phyloP scores from a whole-genome alignment of 2,113 vertebrate genomes.

The Murina feae region DNA sequence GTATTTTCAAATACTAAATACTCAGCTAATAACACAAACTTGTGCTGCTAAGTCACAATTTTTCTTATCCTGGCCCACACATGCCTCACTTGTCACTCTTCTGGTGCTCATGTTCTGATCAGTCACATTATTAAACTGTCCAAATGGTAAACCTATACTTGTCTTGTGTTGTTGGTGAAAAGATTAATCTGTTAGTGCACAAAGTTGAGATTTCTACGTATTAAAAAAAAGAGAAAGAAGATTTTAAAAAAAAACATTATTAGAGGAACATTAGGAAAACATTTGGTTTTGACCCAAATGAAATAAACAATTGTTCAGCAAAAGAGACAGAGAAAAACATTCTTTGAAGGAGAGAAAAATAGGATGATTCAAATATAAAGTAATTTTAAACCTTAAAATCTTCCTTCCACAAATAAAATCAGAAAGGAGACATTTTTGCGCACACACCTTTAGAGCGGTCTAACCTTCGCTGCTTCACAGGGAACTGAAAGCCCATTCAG shows the following conservation, averaged over 20 bases:
- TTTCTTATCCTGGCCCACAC: not conserved
- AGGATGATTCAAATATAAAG: not conserved
- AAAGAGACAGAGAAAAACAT: not conserved
- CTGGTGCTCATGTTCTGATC: not conserved
- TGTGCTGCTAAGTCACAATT: not conserved
- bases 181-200: not conserved
- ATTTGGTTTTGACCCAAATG: not conserved
- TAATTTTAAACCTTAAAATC: not conserved
- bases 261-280: not conserved
- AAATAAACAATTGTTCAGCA: not conserved
- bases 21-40: not conserved
- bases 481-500: constrained; percentile 48
- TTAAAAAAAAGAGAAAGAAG: not conserved
- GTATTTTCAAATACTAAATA: not conserved
- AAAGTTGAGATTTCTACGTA: not conserved
- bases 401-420: constrained; percentile 37
- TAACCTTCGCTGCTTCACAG: not conserved
- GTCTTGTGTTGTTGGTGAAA: not conserved
- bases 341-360: not conserved
- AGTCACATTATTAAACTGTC: not conserved
- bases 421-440: not conserved
- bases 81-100: not conserved
- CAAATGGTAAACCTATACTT: not conserved
- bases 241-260: not conserved
- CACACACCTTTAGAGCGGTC: not conserved